phyloP scores from a whole-genome alignment of 2,113 vertebrate genomes.

The Rhabdornis inornatus region DNA sequence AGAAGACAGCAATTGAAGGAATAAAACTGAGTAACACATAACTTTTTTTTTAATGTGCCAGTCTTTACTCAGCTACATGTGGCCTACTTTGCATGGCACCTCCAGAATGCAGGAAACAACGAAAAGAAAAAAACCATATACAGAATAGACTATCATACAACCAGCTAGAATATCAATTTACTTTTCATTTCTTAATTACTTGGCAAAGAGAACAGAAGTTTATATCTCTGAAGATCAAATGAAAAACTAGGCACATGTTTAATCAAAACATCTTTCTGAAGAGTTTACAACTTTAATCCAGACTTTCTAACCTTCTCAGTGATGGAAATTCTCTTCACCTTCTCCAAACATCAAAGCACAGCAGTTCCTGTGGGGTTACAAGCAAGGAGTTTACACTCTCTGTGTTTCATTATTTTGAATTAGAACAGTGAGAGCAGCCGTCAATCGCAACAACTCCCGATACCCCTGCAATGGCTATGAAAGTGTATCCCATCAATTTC shows the following conservation, averaged over 20 bases:
- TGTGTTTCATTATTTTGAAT: background rate
- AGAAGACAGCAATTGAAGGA: background rate
- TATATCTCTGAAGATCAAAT: slow-evolving; percentile 32
- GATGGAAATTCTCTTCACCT: slow-evolving; percentile 32
- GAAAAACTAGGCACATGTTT: background rate
- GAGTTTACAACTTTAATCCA: slow-evolving; percentile 32
- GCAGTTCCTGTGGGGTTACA: slow-evolving; percentile 17
- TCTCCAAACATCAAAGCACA: slow-evolving; percentile 41
- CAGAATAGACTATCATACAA: background rate
- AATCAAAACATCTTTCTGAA: slow-evolving; percentile 36
- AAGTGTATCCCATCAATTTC: background rate
- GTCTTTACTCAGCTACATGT: background rate
- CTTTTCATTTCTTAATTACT: slow-evolving; percentile 15
- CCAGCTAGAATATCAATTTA: background rate
- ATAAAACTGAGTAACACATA: background rate
- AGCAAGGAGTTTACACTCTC: slow-evolving; percentile 1
- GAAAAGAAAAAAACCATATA: background rate
- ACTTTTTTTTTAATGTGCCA: background rate
- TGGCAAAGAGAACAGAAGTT: background rate
- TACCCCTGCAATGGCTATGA: background rate
- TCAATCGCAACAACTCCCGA: background rate
- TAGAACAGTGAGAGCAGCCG: background rate
- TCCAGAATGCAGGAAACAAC: background rate
- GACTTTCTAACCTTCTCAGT: slow-evolving; percentile 13
- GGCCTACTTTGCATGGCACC: background rate